Base-by-base conservation (phyloP, 2,797 vertebrate species). In the Microctenopoma lineatum region DNA sequence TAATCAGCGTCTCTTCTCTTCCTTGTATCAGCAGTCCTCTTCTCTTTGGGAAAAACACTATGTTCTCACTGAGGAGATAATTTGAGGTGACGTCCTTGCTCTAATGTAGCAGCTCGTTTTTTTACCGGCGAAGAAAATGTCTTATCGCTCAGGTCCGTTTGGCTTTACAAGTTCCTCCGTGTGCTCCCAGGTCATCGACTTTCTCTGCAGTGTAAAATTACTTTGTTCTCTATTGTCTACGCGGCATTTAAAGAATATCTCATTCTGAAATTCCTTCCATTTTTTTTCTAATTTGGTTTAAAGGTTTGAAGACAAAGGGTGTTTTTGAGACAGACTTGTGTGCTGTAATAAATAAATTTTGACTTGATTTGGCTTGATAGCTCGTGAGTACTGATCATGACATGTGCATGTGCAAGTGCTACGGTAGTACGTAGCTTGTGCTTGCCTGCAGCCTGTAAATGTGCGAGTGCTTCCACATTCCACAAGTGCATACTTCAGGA, bases 401-500 rank as follows among this genome's bases (percentile, higher is more conserved):
- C 67, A 53, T 59, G 45, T 57, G 39, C 16, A 42, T 54, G 15
- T 57, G 21, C 48, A 11, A 48, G 42, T 36, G 32, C 38, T 42
- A 46, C 29, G 56, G n/a, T 69, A 14, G 53, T 36, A 25, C 70
- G 27, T 42, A 65, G 52, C 56, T 50, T 72, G 69, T 69, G 60
- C 55, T 55, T 81, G 61, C 54, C 32, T 51, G 56, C 32, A 55
- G 29, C 46, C 42, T 46, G 54, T 69, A 58, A 67, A 58, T 59
- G 68, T 77, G 60, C 73, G 54, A 46, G 66, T 45, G 53, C 36
- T 51, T 70, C 47, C 73, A 78, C 83, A 88, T 87, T 87, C 83
- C 86, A 84, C 77, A 83, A 80, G 80, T 87, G 79, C 79, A 84
- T 78, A 70, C 75, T 76, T 77, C 61, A 81, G 75, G 71, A 81